Conservation (phyloP, 2,113 vertebrate genomes). For the Rhinolophus ferrumequinum region DNA sequence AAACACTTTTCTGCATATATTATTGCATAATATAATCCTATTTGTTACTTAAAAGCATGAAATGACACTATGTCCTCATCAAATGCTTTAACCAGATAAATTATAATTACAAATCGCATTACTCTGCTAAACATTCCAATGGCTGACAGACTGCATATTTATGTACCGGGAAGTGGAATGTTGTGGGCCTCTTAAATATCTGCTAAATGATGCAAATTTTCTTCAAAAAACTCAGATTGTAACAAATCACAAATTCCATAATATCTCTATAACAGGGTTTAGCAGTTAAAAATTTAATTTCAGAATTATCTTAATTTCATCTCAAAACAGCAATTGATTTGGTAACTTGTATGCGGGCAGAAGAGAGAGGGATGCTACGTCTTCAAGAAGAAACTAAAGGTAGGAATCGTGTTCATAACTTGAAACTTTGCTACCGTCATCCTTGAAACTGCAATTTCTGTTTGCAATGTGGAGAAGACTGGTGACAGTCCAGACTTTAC, state of each 20-base stretch:
- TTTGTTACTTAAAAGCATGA: neutral
- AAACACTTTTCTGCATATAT: neutral
- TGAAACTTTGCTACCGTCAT: constrained; percentile 55
- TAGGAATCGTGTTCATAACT: neutral
- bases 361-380: neutral
- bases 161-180: neutral
- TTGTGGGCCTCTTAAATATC: neutral
- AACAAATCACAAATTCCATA: neutral
- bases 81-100: neutral
- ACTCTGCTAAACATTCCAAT: neutral
- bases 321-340: neutral
- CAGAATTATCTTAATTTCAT: neutral
- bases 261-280: neutral
- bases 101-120: neutral
- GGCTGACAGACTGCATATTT: neutral
- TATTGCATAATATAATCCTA: neutral
- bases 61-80: neutral
- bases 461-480: neutral
- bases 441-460: constrained; percentile 13
- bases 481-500: constrained; percentile 71
- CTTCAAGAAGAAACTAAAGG: neutral
- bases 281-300: neutral
- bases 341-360: neutral
- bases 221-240: neutral
- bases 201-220: neutral